Evolutionary conservation across 2,888 invertebrate species (phyloP), one percentile per base, ranked within the genome.

Genomic region (Hemicrepidius hirtus): DNA sequence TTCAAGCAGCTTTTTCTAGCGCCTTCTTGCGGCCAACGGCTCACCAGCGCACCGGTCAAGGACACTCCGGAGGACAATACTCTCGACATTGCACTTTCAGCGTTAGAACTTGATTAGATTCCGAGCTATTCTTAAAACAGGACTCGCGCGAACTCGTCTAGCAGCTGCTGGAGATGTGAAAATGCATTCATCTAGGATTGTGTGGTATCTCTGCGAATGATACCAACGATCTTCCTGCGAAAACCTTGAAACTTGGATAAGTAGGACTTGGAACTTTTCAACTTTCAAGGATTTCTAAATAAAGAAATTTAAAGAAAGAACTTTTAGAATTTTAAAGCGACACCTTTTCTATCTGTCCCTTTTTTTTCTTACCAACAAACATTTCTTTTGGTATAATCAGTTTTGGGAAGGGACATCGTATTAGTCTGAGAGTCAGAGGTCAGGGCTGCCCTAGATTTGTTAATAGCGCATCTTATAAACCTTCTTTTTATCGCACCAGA

Each of bases 81-180:
- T 76, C 76, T 78, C 75, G 62, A 44, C 73, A 64, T 74, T 72
- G 76, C 76, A 71, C 75, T 66, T 77, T 73, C 69, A 72, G 76
- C 77, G 75, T 79, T 79, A 79, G 79, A 79, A 78, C 77, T 73
- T 72, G 77, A 77, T 78, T 78, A 78, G 78, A 77, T 78, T 75
- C 75, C 55, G 40, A n/a, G 62, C 55, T 62, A 62, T 68, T 62
- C 68, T 68, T 44, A 18, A n/a, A 49, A 28, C 44, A 13, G 44
- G 40, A 60, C 12, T 50, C 64, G 64, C 64, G 13, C 13, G 44
- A 49, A 57, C 53, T 37, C 55, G 55, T 57, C 40, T 66, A 18
- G 66, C 41, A 66, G 66, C 50, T 66, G 35, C 37, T 37, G 57
- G 16, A 12, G 50, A 21, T 18, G 50, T 18, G 18, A 44, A 44